Evolutionary conservation across 2,888 invertebrate genomes (phyloP), one percentile per base, ranked within the genome.

Genomic region (Acleris sparsana): DNA sequence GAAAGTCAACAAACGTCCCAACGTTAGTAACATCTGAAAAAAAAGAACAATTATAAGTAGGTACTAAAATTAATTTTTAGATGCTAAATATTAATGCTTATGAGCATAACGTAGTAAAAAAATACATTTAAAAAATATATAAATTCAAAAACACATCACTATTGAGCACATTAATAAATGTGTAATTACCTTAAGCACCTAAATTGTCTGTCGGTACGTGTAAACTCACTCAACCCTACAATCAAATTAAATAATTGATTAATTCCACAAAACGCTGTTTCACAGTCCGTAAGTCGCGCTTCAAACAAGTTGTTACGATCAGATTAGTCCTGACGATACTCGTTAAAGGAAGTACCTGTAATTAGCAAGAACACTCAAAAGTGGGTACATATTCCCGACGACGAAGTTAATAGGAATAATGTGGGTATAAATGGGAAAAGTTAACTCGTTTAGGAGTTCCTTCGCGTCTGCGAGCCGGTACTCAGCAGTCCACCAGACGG

Each of bases 341-440:
- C 84, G 83, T 84, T 87, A 85, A 86, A 84, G 81, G 80, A 78
- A 84, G 83, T 74, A 85, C 84, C 85, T 86, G 84, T 85, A 87
- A 88, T 88, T 88, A 87, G 83, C 77, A 72, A 72, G 73, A 79
- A 80, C 77, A 79, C 83, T 83, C 80, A 79, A 82, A 83, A 84
- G 80, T 79, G 80, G 83, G 82, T 84, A 85, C 84, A 88, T 84
- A 83, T 83, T 88, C 80, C 74, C 62, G 67, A 67, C 80, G 81
- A 82, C 83, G 80, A 87, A 87, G 84, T 86, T 89, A 87, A 88
- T 88, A 83, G 86, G 85, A 85, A 85, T 88, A 89, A 89, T 87
- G 88, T 85, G 82, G 82, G 83, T 86, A 87, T 84, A 85, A 90
- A 90, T 91, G 89, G 85, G 85, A 80, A 89, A 91, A 91, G 85